Base-by-base conservation (phyloP, 2,888 invertebrate species). In the Morpho deidamia region DNA sequence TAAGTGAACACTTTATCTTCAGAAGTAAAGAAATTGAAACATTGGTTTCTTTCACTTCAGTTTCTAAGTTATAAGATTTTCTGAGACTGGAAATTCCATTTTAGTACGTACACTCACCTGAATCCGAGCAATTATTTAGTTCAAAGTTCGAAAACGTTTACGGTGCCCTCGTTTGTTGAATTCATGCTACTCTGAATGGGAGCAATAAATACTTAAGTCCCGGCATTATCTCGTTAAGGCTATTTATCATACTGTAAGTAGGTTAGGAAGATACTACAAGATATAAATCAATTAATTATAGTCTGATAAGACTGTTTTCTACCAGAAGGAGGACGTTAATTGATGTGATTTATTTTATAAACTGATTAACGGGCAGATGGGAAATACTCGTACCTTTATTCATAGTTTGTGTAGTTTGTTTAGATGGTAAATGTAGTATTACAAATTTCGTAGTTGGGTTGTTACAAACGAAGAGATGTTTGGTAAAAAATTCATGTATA, bases 161-260 rank as follows among this genome's bases (percentile, higher is more conserved):
- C 50, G 52, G 55, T 58, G 59, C 56, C 57, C 55, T 47, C 54
- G 47, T 58, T 58, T 42, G 59, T 58, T 58, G 55, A 52, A 60
- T 51, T 61, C 59, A 59, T 63, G 60, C 61, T 63, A 59, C 63
- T 63, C 60, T 51, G 51, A 58, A 61, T 63, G 56, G 55, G 12
- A 51, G 60, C 60, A 53, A 60, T 59, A 62, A 61, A 64, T 61
- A 63, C 60, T 63, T 63, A 59, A 63, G 58, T 54, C 54, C 55
- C 54, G 58, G 51, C 56, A 53, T 53, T 54, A 54, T 56, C 51
- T 56, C 39, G 55, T 54, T 52, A 48, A 41, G 37, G 53, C 48
- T 53, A 58, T 62, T 56, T 48, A 53, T 58, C 53, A 54, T 51
- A 39, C 14, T 47, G 47, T 53, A 59, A 57, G 50, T 56, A 53